Base-by-base conservation (phyloP, 2,888 invertebrate species). In the Pheosia tremula region DNA sequence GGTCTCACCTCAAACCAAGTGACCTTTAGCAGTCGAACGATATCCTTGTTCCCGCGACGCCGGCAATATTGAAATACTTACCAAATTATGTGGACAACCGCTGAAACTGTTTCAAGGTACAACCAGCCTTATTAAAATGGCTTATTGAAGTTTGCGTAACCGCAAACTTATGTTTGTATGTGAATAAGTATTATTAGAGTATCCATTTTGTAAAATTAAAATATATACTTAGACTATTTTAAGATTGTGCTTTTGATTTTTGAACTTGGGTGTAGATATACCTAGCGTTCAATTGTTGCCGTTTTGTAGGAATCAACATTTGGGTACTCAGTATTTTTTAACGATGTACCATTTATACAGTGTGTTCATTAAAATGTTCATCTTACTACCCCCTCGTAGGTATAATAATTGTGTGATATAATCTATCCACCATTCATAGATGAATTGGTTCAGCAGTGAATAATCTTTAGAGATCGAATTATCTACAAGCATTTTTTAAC, bases 1-100 rank as follows among this genome's bases (percentile, higher is more conserved):
- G 87, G 93, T 93, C 89, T 89, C 89, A 87, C 87, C 90, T 92
- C 90, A 88, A 88, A 88, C 87, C 88, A 83, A 87, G 87, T 90
- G 90, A 92, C 93, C 93, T 93, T 93, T 92, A 84, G 78, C 80
- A 84, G 76, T 79, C 85, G 85, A 86, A 85, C 85, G 86, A 90
- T 90, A 92, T 92, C 92, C 92, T 91, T 87, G 92, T 91, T 90
- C 86, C 88, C 81, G 79, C 85, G 79, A 66, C 77, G 82, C 79
- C 60, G 81, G 81, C 82, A 78, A 81, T 84, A 86, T 85, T 79
- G 79, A 85, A 84, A 87, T 83, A 80, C 24, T 24, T 24, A 24
- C 81, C 78, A 78, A 85, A 81, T 82, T 81, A 75, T 78, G 71
- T 72, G 74, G 74, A 75, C 71, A 70, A 69, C 63, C 56, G 59